A percentile compares a stretch with the other conserved stretches of the same genome.
Conservation (phyloP, 2,888 invertebrate genomes). For the Rhaphigaster nebulosa region DNA sequence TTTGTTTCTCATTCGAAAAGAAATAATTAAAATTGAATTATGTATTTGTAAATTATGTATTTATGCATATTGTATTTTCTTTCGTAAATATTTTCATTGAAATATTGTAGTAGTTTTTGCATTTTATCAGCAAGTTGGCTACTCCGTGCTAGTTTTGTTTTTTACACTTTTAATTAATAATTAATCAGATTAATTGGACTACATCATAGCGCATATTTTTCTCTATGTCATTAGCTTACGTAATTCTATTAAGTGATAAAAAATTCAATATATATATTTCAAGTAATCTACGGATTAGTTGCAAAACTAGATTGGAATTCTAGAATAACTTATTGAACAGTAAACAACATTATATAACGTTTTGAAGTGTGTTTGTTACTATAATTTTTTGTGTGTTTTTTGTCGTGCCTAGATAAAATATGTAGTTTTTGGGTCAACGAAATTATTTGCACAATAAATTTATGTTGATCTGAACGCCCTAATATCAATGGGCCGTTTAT, state of each 20-base stretch:
- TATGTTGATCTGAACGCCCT: background rate
- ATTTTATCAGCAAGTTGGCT: too few relatives aligned
- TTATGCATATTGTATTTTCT: background rate
- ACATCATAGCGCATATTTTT: background rate
- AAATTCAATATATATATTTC: background rate
- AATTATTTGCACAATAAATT: background rate
- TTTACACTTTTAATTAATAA: background rate
- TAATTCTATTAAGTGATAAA: background rate
- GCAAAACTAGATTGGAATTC: background rate
- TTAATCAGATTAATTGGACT: background rate
- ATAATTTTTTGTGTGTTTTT: background rate
- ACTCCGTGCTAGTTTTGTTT: too few relatives aligned
- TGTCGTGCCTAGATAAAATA: background rate
- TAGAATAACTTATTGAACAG: background rate
- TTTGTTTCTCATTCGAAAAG: background rate
- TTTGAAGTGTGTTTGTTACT: conserved; percentile 1
- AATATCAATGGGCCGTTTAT: background rate
- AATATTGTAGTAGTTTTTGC: too few relatives aligned
- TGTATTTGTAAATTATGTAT: background rate
- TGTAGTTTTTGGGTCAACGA: background rate
- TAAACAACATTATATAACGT: background rate
- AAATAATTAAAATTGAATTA: background rate
- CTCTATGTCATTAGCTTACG: background rate
- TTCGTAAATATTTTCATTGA: too few relatives aligned
- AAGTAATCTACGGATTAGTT: background rate